A percentile compares a stretch with the other conserved stretches of the same genome.
Evolutionary conservation across 2,113 vertebrate species (phyloP).

Genomic region (Meles meles): DNA sequence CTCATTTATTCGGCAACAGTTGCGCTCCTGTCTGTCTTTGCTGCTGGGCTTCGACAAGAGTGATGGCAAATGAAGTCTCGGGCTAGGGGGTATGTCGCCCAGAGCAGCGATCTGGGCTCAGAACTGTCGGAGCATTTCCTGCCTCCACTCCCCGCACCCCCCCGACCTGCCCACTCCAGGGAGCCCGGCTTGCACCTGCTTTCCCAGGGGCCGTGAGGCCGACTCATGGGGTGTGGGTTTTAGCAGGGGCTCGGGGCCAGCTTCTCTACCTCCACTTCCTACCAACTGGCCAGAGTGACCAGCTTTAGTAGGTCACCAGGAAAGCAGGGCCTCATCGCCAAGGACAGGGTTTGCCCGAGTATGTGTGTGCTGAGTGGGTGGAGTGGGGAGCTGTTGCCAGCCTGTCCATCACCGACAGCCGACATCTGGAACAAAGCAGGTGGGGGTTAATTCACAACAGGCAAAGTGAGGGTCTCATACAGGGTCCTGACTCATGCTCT

Average conservation of each 20-base stretch:
- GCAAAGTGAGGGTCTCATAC: neutral
- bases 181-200: neutral
- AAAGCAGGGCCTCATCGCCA: neutral
- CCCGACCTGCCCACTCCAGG: neutral
- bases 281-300: neutral
- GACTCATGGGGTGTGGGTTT: accelerated
- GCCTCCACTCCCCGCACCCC: accelerated
- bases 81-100: neutral
- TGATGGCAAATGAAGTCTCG: neutral
- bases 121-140: accelerated
- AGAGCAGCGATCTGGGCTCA: accelerated
- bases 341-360: neutral
- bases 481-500: neutral
- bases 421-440: neutral
- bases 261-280: neutral
- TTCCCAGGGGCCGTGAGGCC: neutral
- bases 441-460: no score
- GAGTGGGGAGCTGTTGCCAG: neutral
- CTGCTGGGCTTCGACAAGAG: neutral
- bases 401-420: no score
- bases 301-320: neutral
- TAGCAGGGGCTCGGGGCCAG: neutral
- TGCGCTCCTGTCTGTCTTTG: neutral
- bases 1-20: neutral
- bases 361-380: accelerated